Evolutionary conservation across 2,888 invertebrate species (phyloP).

Genomic region (Phyllotreta cruciferae): DNA sequence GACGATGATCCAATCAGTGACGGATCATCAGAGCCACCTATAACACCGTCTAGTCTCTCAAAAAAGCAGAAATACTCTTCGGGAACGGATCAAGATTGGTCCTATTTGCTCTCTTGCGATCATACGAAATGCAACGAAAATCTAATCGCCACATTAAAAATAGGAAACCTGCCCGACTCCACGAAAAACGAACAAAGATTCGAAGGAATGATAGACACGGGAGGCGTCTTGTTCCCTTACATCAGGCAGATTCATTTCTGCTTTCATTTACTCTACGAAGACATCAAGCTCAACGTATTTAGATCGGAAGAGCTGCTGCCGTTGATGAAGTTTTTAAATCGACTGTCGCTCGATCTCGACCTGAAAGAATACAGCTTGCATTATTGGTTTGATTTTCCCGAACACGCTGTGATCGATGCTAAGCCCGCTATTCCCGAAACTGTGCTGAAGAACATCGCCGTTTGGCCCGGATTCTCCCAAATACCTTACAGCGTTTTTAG

Average conservation of each 20-base stretch:
- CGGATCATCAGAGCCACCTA: slow-evolving; percentile 52
- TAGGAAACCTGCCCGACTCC: slow-evolving; percentile 20
- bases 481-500: slow-evolving; percentile 76
- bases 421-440: slow-evolving; percentile 52
- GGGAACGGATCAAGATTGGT: slow-evolving; percentile 85
- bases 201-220: slow-evolving; percentile 56
- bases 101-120: slow-evolving; percentile 59
- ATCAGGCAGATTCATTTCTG: slow-evolving; percentile 79
- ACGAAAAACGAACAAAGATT: slow-evolving; percentile 20
- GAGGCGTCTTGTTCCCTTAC: slow-evolving; percentile 74
- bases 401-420: slow-evolving; percentile 25
- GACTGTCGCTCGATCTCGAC: slow-evolving; percentile 78
- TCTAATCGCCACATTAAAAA: slow-evolving; percentile 33
- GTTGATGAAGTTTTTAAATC: slow-evolving; percentile 75
- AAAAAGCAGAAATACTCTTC: slow-evolving; percentile 84
- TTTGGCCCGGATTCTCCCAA: slow-evolving; percentile 68
- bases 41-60: slow-evolving; percentile 62
- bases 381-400: slow-evolving; percentile 87
- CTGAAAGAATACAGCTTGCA: slow-evolving; percentile 75
- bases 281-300: slow-evolving; percentile 81
- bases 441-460: slow-evolving; percentile 66
- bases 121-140: slow-evolving; percentile 34
- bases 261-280: slow-evolving; percentile 90
- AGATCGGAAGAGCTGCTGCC: slow-evolving; percentile 72
- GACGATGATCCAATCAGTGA: slow-evolving; percentile 59